Evolutionary conservation across 2,888 invertebrate genomes (phyloP).

Genomic region (Azorinus chamasolen): DNA sequence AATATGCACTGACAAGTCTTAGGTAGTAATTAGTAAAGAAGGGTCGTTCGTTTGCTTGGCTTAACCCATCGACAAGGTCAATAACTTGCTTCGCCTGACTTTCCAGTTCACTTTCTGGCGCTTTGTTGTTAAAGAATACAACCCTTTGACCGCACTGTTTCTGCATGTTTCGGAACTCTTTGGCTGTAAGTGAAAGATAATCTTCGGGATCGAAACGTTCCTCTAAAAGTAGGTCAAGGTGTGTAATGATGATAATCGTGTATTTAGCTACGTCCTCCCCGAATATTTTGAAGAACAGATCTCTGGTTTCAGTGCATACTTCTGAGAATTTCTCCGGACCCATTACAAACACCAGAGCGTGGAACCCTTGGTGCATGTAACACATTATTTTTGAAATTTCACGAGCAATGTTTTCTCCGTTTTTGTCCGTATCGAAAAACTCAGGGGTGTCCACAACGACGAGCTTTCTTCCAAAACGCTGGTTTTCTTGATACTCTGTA

Average conservation of each 20-base stretch:
- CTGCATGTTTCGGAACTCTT: slow-evolving; percentile 13
- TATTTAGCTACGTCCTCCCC: slow-evolving; percentile 20
- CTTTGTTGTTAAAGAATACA: slow-evolving; percentile 32
- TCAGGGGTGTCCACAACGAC: slow-evolving; percentile 40
- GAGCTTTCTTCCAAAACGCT: slow-evolving; percentile 14
- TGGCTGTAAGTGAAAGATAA: slow-evolving; percentile 11
- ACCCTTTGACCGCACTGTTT: slow-evolving; percentile 22
- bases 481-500: slow-evolving; percentile 14
- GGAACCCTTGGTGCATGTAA: slow-evolving; percentile 27
- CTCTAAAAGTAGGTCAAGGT: slow-evolving; percentile 21
- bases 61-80: slow-evolving; percentile 12
- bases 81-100: slow-evolving; percentile 16
- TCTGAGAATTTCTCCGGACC: slow-evolving; percentile 31
- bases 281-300: slow-evolving; percentile 24
- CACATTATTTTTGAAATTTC: slow-evolving; percentile 32
- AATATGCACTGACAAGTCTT: slow-evolving; percentile 14
- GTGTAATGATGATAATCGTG: slow-evolving; percentile 32
- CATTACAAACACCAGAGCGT: slow-evolving; percentile 33
- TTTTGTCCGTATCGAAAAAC: slow-evolving; percentile 35
- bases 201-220: slow-evolving; percentile 12
- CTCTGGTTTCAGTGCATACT: slow-evolving; percentile 25
- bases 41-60: slow-evolving; percentile 4
- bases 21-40: slow-evolving; percentile 29
- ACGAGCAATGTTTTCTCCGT: slow-evolving; percentile 9
- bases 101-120: slow-evolving; percentile 6